Base-by-base conservation (phyloP, 2,888 invertebrate genomes). In the Crossocerus cetratus region DNA sequence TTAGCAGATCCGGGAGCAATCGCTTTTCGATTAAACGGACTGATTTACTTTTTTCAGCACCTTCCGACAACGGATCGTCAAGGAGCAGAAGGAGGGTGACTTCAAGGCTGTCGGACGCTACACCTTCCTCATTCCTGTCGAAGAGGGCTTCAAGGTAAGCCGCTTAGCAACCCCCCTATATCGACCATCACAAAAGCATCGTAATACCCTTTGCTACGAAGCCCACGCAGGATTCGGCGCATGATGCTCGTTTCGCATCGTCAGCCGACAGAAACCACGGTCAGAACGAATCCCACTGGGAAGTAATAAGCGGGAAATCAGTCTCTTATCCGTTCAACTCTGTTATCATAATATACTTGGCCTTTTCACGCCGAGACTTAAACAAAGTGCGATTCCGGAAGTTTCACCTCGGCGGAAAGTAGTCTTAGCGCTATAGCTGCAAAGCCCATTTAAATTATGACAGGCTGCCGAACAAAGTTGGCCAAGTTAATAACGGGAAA, bases 81-180 rank as follows among this genome's bases (percentile, higher is more conserved):
- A 94, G 80, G 93, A 94, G 82, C 93, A 94, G 81, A 96, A 96
- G 90, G 93, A 94, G 86, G 93, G 94, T 69, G 93, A 96, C 56
- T 96, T 95, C 90, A 94, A 93, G 84, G 93, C 94, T 43, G 94
- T 95, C 79, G 97, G 96, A 60, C 93, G 94, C 72, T 95, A 95
- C 89, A 98, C 98, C 16, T 98, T 96, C 91, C 96, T 98, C 88
- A 95, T 98, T 83, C 97, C 98, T 5, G 94, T 97, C 55, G 97
- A 97, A 90, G 96, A 96, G 89, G 97, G 96, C 70, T 96, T 97
- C 86, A 95, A 95, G 93, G 97, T 97, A 91, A 91, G 78, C 76
- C 65, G 69, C 80, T 79, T 79, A 70, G 69, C 72, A 65, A 72
- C 64, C 71, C 62, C 58, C 71, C 67, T 66, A 64, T 79, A 79